Percentiles rank a stretch among this genome's conserved stretches.
These are phyloP conservation scores for Sphaeramia orbicularis DNA, from an alignment of 2,797 vertebrate genomes.

Conservation along the genomic window DNA sequence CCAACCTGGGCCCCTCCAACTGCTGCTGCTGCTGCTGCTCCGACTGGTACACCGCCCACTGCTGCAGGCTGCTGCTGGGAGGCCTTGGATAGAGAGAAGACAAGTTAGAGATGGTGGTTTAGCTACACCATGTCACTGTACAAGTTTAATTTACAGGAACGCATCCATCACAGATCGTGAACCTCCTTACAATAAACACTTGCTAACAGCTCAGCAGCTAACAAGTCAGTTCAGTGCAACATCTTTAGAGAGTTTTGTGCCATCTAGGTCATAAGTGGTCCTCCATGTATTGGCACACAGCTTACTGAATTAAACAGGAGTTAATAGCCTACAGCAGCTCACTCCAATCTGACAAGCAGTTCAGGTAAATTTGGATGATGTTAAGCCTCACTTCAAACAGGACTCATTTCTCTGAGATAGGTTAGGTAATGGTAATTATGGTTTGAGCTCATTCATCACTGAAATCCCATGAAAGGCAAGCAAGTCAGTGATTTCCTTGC, in stretches of 20 bases:
- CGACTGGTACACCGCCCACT: constrained; percentile 62
- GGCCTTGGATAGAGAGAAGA: constrained; percentile 68
- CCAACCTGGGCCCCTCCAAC: constrained; percentile 75
- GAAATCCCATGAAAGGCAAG: not conserved
- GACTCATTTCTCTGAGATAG: not conserved
- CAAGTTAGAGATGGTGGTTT: not conserved
- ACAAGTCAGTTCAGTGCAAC: not conserved
- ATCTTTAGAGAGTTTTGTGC: too few species aligned
- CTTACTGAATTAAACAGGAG: not conserved
- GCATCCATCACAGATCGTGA: not conserved
- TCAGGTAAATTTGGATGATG: constrained; percentile 1
- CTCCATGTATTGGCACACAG: not conserved
- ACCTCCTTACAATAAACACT: not conserved
- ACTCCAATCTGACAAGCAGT: not conserved
- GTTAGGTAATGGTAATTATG: constrained; percentile 3
- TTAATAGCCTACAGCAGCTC: constrained; percentile 9
- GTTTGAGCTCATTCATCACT: constrained; percentile 1
- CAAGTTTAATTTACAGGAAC: not conserved
- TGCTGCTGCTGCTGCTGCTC: constrained; percentile 46
- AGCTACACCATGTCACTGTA: not conserved
- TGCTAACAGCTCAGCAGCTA: not conserved
- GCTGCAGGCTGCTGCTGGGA: constrained; percentile 87
- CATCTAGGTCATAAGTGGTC: too few species aligned
- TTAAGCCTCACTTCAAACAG: constrained; percentile 8
- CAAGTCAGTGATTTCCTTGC: not conserved